Evolutionary conservation across 64 coral and sea anemone species (phyloP).

Genomic region (Orbicella faveolata): DNA sequence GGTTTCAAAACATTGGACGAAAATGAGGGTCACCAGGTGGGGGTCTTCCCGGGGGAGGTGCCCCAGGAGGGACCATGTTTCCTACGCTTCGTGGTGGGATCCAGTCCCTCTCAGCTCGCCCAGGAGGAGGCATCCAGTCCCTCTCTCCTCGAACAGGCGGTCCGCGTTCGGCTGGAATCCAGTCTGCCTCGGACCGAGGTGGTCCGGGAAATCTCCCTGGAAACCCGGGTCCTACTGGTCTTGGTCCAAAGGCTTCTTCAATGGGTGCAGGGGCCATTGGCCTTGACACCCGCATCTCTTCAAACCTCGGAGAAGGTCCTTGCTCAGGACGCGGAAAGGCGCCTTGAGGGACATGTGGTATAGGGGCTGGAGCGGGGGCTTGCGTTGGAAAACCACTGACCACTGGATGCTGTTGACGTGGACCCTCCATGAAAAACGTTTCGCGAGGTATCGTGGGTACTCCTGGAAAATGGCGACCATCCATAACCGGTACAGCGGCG

Average conservation of each 20-base stretch:
- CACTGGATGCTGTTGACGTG: constrained; percentile 73
- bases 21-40: constrained; percentile 84
- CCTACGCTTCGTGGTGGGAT: constrained; percentile 67
- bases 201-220: constrained; percentile 73
- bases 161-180: constrained; percentile 81
- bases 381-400: constrained; percentile 85
- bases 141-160: constrained; percentile 80
- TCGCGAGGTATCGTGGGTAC: constrained; percentile 80
- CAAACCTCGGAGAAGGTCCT: constrained; percentile 78
- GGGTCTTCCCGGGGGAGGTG: constrained; percentile 67
- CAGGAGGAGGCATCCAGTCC: constrained; percentile 79
- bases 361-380: constrained; percentile 61
- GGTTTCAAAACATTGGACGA: constrained; percentile 70
- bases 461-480: constrained; percentile 73
- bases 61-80: constrained; percentile 82
- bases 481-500: constrained; percentile 61
- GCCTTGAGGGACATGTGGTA: constrained; percentile 73
- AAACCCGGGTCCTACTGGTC: constrained; percentile 62
- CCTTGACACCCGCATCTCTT: constrained; percentile 58
- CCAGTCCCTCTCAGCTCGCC: constrained; percentile 84
- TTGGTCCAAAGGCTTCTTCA: constrained; percentile 65
- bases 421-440: constrained; percentile 84
- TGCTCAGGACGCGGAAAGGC: constrained; percentile 75
- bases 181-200: constrained; percentile 80
- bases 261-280: constrained; percentile 64